These are phyloP conservation scores for Scaptomyza cyrtandrae DNA, from an alignment of 2,888 invertebrate species.

Conservation along the genomic window DNA sequence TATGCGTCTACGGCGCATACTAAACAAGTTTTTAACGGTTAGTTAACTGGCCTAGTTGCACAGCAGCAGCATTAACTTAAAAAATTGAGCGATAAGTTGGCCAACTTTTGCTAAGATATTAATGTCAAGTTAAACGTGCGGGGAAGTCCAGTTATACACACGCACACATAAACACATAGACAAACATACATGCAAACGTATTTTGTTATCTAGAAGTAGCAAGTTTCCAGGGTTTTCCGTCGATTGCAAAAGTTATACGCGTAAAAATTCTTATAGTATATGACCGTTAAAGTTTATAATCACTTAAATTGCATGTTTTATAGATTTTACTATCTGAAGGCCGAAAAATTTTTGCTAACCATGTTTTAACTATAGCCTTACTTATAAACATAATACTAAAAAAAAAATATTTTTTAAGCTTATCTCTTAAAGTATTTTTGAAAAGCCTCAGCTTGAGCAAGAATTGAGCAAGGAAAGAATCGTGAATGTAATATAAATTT, in stretches of 20 bases:
- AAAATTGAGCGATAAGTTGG: slow-evolving; percentile 40
- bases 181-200: too few species aligned
- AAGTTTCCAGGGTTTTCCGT: slow-evolving; percentile 5
- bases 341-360: too few species aligned
- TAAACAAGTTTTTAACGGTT: slow-evolving; percentile 34
- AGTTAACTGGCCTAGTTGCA: slow-evolving; percentile 14
- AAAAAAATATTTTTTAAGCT: too few species aligned
- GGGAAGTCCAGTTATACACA: not conserved
- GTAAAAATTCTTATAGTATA: not conserved
- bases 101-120: slow-evolving; percentile 37
- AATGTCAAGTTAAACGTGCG: slow-evolving; percentile 46
- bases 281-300: not conserved
- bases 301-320: not conserved
- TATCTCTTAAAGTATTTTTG: not conserved
- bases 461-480: too few species aligned
- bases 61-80: slow-evolving; percentile 10
- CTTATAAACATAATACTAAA: too few species aligned
- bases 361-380: too few species aligned
- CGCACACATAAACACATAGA: not conserved
- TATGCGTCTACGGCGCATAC: slow-evolving; percentile 12
- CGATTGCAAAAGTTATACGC: not conserved
- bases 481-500: too few species aligned
- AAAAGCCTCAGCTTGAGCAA: too few species aligned
- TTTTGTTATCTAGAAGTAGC: not conserved
- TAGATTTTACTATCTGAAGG: too few species aligned